These are phyloP conservation scores for Scrobipalpa costella DNA, from an alignment of 2,888 invertebrate species.

Conservation along the genomic window DNA sequence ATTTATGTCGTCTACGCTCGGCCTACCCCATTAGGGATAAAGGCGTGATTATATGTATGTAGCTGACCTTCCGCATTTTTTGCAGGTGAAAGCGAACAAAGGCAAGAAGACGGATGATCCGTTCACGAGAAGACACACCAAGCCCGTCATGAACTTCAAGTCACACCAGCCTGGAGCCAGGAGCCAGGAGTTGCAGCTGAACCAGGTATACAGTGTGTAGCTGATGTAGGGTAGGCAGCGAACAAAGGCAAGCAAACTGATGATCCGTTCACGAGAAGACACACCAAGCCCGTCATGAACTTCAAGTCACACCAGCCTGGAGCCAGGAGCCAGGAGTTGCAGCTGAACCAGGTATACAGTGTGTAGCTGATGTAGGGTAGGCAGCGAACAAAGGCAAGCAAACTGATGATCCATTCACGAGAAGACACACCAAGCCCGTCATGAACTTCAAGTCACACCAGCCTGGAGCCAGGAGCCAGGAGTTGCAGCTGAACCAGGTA, in stretches of 20 bases:
- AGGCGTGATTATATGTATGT: too few species aligned
- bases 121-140: conserved; percentile 93
- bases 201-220: conserved; percentile 44
- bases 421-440: conserved; percentile 92
- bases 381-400: conserved; percentile 75
- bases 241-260: conserved; percentile 71
- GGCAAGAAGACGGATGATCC: conserved; percentile 92
- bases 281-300: conserved; percentile 94
- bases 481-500: neutral
- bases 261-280: conserved; percentile 91
- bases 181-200: conserved; percentile 29
- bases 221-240: conserved; percentile 56
- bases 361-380: conserved; percentile 59
- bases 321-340: conserved; percentile 40
- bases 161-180: conserved; percentile 58
- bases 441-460: conserved; percentile 88
- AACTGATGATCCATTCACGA: conserved; percentile 86
- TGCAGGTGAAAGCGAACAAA: conserved; percentile 85
- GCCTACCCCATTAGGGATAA: too few species aligned
- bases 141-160: conserved; percentile 93
- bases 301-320: conserved; percentile 80
- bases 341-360: neutral
- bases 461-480: conserved; percentile 43
- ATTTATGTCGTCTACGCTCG: too few species aligned
- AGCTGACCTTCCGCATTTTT: too few species aligned